These are phyloP conservation scores for Tridacna gigas DNA, from an alignment of 2,888 invertebrate genomes.

Conservation along the genomic window DNA sequence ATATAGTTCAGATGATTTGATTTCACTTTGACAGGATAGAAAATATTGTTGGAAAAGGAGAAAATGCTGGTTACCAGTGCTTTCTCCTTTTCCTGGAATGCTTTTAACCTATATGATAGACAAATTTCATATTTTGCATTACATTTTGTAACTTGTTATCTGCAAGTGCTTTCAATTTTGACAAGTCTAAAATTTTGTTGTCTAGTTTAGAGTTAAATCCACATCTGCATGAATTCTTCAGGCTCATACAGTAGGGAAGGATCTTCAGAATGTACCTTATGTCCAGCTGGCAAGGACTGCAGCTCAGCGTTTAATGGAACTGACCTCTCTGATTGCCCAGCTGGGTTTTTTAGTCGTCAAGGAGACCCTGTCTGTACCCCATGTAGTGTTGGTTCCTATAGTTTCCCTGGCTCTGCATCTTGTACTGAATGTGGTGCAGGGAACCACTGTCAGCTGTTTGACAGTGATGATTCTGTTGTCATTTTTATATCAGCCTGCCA, in stretches of 20 bases:
- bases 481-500: slow-evolving; percentile 62
- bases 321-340: slow-evolving; percentile 46
- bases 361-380: slow-evolving; percentile 67
- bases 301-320: slow-evolving; percentile 44
- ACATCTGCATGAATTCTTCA: background rate
- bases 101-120: no score
- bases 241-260: slow-evolving; percentile 74
- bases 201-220: no score
- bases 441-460: slow-evolving; percentile 40
- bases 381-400: slow-evolving; percentile 74
- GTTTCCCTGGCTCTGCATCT: slow-evolving; percentile 69
- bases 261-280: slow-evolving; percentile 68
- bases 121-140: background rate
- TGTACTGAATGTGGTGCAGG: slow-evolving; percentile 74
- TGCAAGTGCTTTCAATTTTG: no score
- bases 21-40: no score
- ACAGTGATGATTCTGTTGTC: slow-evolving; percentile 31
- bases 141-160: no score
- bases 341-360: slow-evolving; percentile 64
- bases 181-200: no score
- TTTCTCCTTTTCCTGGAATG: no score
- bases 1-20: no score
- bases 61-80: no score
- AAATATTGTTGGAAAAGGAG: no score
- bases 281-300: slow-evolving; percentile 63